Base-by-base conservation (phyloP, 2,797 vertebrate species). In the Astyanax mexicanus region DNA sequence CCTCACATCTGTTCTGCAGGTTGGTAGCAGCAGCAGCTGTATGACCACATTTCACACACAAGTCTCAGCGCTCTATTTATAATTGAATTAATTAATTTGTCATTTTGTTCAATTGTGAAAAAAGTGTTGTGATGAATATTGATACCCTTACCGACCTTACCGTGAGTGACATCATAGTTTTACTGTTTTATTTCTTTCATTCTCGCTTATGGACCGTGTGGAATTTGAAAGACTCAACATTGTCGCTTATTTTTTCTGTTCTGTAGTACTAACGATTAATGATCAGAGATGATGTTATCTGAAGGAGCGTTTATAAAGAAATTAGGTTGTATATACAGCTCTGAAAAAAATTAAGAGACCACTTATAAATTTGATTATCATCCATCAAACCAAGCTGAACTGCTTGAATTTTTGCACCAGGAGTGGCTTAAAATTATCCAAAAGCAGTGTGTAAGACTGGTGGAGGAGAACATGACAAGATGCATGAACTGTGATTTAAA, bases 41-140 rank as follows among this genome's bases (percentile, higher is more conserved):
- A 32, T 32, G 29, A 29, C 29, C 29, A 32, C 29, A 5, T 32
- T 32, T 32, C 32, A 29, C 29, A 32, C 29, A 2, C 29, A 2
- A 32, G 29, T 5, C 29, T 32, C 29, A 32, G 29, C 29, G 5
- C 29, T 32, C 29, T 32, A 32, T 32, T 32, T 32, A 32, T n/a
- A n/a, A n/a, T n/a, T n/a, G n/a, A n/a, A n/a, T n/a, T 2, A 32
- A 32, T 32, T 32, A 29, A 45, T 67, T 66, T 79, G 71, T 84
- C 69, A 66, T 54, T 57, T 81, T 80, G 81, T 79, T 77, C 54
- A 45, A 11, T 62, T 52, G 73, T 83, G 74, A 58, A 83, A 58
- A 83, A 67, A 51, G 83, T 86, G 74, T 79, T 80, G 78, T 83
- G 80, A 71, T 82, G 32, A 71, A 75, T 77, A 75, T 81, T 69